Evolutionary conservation across 2,113 vertebrate species (phyloP).

Genomic region (Oriolus oriolus): DNA sequence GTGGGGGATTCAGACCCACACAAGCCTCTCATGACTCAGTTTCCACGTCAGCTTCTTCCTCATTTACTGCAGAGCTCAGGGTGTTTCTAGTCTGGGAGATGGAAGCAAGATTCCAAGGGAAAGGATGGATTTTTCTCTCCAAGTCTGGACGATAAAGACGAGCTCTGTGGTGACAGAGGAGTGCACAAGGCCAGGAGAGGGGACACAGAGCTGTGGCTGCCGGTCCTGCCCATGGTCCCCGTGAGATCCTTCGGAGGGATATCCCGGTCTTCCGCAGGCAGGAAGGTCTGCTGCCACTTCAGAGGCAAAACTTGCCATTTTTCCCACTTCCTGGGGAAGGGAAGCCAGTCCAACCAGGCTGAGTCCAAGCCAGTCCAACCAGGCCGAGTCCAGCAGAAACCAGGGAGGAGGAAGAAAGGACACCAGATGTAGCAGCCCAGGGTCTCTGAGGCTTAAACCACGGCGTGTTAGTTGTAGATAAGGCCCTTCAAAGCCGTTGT

Average conservation of each 20-base stretch:
- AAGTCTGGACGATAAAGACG: not conserved
- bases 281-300: not conserved
- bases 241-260: rapidly evolving
- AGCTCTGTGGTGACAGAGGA: not conserved
- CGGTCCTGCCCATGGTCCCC: not conserved
- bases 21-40: not conserved
- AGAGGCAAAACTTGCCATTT: not conserved
- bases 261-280: not conserved
- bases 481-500: slow-evolving; percentile 26
- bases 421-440: not conserved
- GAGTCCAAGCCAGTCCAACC: not conserved
- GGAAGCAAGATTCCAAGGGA: not conserved
- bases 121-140: not conserved
- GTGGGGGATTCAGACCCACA: not conserved
- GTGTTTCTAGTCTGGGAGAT: not conserved
- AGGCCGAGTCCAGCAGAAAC: not conserved
- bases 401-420: not conserved
- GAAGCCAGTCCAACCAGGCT: not conserved
- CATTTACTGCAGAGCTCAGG: not conserved
- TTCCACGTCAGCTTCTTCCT: not conserved
- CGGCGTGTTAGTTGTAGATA: slow-evolving; percentile 3
- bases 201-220: not conserved
- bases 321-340: not conserved
- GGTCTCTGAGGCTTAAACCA: not conserved
- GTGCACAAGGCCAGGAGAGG: not conserved